Conservation (phyloP, 2,113 vertebrate species). For the Erythrocebus patas region DNA sequence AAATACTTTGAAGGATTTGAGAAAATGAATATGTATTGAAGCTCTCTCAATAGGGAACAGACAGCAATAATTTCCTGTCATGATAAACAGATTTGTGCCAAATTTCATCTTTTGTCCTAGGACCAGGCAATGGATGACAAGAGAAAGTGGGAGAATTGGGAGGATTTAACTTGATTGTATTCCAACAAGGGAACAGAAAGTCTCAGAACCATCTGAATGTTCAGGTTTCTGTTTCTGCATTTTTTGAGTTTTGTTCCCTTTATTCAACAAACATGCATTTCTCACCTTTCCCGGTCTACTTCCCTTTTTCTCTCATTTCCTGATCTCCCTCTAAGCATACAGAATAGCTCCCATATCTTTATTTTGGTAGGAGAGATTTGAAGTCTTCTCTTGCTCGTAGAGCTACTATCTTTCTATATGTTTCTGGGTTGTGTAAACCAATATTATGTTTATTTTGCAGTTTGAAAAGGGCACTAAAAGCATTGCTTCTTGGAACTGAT, state of each 20-base stretch:
- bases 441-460: background rate
- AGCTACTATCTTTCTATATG: background rate
- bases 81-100: background rate
- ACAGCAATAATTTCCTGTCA: background rate
- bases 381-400: background rate
- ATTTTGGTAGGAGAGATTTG: conserved; percentile 6
- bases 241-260: background rate
- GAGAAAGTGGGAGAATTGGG: background rate
- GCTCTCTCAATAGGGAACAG: background rate
- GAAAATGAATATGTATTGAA: background rate
- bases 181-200: background rate
- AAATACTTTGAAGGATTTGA: background rate
- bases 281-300: background rate
- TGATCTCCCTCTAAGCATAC: background rate
- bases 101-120: background rate
- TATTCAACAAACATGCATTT: background rate
- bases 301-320: background rate
- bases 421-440: background rate
- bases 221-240: background rate
- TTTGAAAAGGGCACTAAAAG: background rate
- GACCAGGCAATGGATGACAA: background rate
- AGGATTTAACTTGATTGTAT: background rate
- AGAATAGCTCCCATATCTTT: background rate
- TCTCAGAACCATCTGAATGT: background rate
- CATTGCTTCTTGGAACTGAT: background rate